Evolutionary conservation across 2,888 invertebrate species (phyloP).

Genomic region (Habroteleia sp.): DNA sequence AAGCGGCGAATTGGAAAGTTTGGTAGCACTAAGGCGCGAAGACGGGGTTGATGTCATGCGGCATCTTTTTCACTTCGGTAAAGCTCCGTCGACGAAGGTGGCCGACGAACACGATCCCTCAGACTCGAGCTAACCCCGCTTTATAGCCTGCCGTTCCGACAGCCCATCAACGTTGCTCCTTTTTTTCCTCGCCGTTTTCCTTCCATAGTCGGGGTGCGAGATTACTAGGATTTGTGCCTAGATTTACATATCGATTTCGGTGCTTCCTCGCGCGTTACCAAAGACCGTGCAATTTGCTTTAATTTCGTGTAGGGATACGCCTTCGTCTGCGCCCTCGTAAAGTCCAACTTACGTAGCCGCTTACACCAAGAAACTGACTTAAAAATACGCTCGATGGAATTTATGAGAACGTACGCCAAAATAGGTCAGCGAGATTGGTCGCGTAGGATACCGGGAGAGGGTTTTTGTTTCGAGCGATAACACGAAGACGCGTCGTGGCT

Average conservation of each 20-base stretch:
- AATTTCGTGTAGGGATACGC: constrained; percentile 70
- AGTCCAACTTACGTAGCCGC: constrained; percentile 9
- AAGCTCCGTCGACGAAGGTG: constrained; percentile 74
- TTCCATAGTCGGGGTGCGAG: constrained; percentile 64
- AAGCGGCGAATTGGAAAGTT: constrained; percentile 63
- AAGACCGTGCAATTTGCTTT: constrained; percentile 76
- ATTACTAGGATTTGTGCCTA: constrained; percentile 80
- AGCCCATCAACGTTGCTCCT: constrained; percentile 51
- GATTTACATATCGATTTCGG: constrained; percentile 80
- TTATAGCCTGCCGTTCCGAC: constrained; percentile 73
- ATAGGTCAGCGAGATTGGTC: constrained; percentile 31
- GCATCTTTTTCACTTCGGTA: constrained; percentile 73
- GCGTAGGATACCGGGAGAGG: too few species aligned
- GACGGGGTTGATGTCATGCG: constrained; percentile 69
- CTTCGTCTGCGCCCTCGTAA: constrained; percentile 23
- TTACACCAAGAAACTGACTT: too few species aligned
- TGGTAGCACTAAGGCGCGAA: constrained; percentile 31
- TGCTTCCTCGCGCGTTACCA: constrained; percentile 70
- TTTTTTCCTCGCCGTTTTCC: constrained; percentile 24
- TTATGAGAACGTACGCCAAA: constrained; percentile 13
- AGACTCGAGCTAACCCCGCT: constrained; percentile 77
- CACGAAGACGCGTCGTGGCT: not conserved
- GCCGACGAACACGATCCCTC: constrained; percentile 78
- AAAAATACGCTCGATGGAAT: constrained; percentile 35
- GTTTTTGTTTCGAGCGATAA: too few species aligned